Conservation (phyloP, 1,140 invertebrate species). For the Drosophila insularis region DNA sequence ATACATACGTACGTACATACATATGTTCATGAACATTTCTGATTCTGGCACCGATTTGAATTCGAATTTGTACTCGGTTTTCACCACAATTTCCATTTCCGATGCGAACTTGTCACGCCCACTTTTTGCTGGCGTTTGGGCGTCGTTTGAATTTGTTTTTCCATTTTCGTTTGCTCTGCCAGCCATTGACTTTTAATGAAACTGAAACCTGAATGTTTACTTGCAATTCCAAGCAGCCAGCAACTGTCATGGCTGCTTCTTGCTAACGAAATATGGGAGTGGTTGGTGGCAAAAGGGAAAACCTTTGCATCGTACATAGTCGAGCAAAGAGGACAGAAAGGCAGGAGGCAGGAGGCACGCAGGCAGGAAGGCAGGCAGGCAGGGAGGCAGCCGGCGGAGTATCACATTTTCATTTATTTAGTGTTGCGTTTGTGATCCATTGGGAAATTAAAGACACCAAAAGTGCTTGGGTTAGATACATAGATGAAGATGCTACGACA, state of each 20-base stretch:
- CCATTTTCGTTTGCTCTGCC: conserved; percentile 16
- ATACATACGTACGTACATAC: neutral
- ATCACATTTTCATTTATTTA: conserved; percentile 33
- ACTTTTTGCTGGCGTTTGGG: neutral
- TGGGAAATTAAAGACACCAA: conserved; percentile 24
- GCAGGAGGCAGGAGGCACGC: neutral
- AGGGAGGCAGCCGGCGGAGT: neutral
- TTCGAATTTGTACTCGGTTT: conserved; percentile 1
- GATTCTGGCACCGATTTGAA: conserved; percentile 7
- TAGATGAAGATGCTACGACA: neutral
- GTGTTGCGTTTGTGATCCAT: conserved; percentile 20
- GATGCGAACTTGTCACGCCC: conserved; percentile 5
- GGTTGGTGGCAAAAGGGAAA: neutral
- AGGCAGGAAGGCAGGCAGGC: neutral
- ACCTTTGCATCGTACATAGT: too few relatives aligned
- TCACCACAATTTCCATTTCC: conserved; percentile 3
- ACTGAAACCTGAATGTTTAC: conserved; percentile 19
- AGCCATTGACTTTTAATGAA: conserved; percentile 28
- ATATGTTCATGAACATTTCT: neutral
- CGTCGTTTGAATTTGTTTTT: conserved; percentile 16
- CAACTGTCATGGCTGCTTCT: conserved; percentile 1
- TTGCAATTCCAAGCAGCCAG: conserved; percentile 17
- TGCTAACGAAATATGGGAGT: neutral
- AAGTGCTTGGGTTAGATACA: conserved; percentile 21
- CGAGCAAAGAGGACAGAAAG: neutral